Conservation (phyloP, 2,888 invertebrate genomes). For the Tanytarsus gracilentus region DNA sequence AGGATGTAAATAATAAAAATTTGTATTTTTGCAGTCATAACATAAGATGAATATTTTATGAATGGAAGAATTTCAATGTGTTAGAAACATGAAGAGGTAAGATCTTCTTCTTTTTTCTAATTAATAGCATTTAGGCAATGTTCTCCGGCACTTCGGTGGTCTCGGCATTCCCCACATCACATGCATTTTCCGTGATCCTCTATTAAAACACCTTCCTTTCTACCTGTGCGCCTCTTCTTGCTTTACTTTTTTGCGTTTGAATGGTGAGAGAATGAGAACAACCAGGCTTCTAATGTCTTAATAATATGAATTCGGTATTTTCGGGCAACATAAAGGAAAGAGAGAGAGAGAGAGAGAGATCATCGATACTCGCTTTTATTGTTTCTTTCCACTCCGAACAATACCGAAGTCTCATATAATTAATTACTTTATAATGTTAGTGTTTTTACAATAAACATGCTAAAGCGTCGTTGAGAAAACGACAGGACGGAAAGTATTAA, state of each 20-base stretch:
- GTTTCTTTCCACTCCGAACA: background rate
- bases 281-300: slow-evolving; percentile 22
- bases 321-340: no score
- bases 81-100: background rate
- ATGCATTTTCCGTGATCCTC: slow-evolving; percentile 15
- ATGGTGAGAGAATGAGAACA: background rate
- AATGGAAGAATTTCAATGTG: background rate
- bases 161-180: slow-evolving; percentile 1
- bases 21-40: background rate
- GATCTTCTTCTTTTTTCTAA: slow-evolving; percentile 15
- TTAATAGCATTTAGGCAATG: slow-evolving; percentile 27
- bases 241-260: background rate
- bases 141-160: slow-evolving; percentile 27
- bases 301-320: slow-evolving; percentile 20
- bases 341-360: no score
- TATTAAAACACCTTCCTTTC: slow-evolving; percentile 27
- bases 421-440: slow-evolving; percentile 27
- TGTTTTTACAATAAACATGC: slow-evolving; percentile 16
- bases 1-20: slow-evolving; percentile 22
- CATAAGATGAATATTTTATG: background rate
- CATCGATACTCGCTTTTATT: background rate
- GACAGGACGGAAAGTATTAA: no score
- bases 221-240: slow-evolving; percentile 20
- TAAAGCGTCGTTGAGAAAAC: no score
- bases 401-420: slow-evolving; percentile 12